Conservation (phyloP, 2,797 vertebrate genomes). For the Girardinus metallicus region DNA sequence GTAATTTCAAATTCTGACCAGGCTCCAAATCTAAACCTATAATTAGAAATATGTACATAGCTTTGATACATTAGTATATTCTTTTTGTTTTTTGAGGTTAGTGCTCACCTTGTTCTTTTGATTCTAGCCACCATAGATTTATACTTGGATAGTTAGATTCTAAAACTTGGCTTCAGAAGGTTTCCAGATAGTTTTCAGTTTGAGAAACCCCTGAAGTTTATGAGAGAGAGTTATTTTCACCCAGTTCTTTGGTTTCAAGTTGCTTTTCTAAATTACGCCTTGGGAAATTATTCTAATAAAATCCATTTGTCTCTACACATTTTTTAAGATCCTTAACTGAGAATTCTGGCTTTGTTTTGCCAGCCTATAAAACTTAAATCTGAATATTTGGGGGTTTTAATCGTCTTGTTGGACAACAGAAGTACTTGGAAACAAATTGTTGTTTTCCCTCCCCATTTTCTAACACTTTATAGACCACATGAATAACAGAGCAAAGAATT, state of each 20-base stretch:
- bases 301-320: constrained; percentile 5
- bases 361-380: constrained; percentile 4
- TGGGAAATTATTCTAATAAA: not conserved
- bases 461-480: constrained; percentile 28
- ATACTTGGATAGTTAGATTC: not conserved
- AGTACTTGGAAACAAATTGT: constrained; percentile 5
- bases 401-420: constrained; percentile 1
- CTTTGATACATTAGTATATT: not conserved
- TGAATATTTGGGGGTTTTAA: constrained; percentile 10
- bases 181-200: not conserved
- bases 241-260: not conserved
- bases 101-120: not conserved
- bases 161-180: not conserved
- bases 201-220: not conserved
- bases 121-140: not conserved
- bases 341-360: not conserved
- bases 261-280: not conserved
- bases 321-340: not conserved
- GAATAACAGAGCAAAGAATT: constrained; percentile 21
- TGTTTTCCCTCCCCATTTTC: constrained; percentile 5
- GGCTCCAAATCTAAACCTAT: not conserved
- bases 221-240: not conserved
- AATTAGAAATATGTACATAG: not conserved
- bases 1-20: not conserved
- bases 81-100: not conserved